Evolutionary conservation across 1,140 invertebrate species (phyloP), one percentile per base, ranked within the genome.

Genomic region (Carposina sasakii): DNA sequence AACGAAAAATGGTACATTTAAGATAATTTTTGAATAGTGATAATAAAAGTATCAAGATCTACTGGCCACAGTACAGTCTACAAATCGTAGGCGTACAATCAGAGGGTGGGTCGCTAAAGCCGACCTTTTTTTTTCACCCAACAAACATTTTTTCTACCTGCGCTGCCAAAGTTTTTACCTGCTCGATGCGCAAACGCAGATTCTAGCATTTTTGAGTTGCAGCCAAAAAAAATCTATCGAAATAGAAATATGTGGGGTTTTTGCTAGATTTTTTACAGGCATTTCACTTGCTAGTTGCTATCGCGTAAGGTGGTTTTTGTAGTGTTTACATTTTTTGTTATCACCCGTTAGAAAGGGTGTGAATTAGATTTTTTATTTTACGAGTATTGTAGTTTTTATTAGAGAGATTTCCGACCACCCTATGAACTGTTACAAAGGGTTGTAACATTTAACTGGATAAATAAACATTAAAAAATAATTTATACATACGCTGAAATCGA

Each of bases 121-220:
- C 63, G 61, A 63, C 70, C 65, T 71, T 77, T 79, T 78, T 78
- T 78, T 76, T 69, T 44, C 60, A 70, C 58, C 57, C 64, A 65
- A 56, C 61, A 66, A 67, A 48, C 66, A 55, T 68, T 79, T 79
- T 79, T 76, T 79, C 71, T 79, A 79, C 76, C 76, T 79, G 76
- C 70, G 61, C 75, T 67, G 72, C 68, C 65, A 42, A 60, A 71
- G 52, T 47, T 57, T 67, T 63, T 79, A 76, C 73, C 73, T 76
- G 76, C 48, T 36, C 36, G 48, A 50, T 57, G 66, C 63, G 53
- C 59, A 16, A 46, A 71, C 76, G 74, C 73, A 79, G 74, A 76
- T 63, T 74, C 67, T 58, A 65, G 63, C 63, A 60, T 63, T 66
- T 70, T 65, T 60, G 47, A 47, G 44, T 40, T 62, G 58, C 39